Conservation (phyloP, 2,797 vertebrate genomes). For the Acrossocheilus wenchowensis region DNA sequence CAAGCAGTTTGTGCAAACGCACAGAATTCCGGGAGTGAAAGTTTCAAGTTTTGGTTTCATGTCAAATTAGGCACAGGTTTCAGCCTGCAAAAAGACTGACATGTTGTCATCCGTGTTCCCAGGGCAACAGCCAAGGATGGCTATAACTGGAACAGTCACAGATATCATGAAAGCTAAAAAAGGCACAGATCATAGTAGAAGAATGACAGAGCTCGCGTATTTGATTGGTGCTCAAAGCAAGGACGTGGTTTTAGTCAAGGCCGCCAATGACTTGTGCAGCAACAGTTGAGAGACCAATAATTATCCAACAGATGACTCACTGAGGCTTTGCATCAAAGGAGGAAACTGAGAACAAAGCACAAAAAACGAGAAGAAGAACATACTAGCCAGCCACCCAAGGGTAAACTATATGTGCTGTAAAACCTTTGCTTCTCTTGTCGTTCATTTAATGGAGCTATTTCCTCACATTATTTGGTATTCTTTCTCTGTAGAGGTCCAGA, state of each 20-base stretch:
- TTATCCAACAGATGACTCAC: slow-evolving; percentile 52
- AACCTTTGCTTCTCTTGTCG: slow-evolving; percentile 39
- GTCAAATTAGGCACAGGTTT: slow-evolving; percentile 51
- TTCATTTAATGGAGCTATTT: slow-evolving; percentile 67
- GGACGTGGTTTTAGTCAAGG: slow-evolving; percentile 34
- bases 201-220: neutral
- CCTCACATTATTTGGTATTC: slow-evolving; percentile 71
- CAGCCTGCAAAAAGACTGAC: slow-evolving; percentile 24
- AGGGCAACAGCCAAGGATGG: slow-evolving; percentile 34
- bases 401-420: slow-evolving; percentile 6
- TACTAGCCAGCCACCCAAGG: neutral
- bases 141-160: slow-evolving; percentile 32
- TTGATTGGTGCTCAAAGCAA: slow-evolving; percentile 30
- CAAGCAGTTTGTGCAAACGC: neutral
- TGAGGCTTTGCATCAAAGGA: slow-evolving; percentile 31
- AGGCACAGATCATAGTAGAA: slow-evolving; percentile 26
- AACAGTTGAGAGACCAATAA: slow-evolving; percentile 46
- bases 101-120: slow-evolving; percentile 45
- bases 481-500: slow-evolving; percentile 65
- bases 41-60: slow-evolving; percentile 38
- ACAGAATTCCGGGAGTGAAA: neutral
- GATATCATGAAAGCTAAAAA: slow-evolving; percentile 40
- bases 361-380: neutral
- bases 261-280: slow-evolving; percentile 26
- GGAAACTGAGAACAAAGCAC: slow-evolving; percentile 2